Base-by-base conservation (phyloP, 1,140 invertebrate species). In the Scaptomyza graminum region DNA sequence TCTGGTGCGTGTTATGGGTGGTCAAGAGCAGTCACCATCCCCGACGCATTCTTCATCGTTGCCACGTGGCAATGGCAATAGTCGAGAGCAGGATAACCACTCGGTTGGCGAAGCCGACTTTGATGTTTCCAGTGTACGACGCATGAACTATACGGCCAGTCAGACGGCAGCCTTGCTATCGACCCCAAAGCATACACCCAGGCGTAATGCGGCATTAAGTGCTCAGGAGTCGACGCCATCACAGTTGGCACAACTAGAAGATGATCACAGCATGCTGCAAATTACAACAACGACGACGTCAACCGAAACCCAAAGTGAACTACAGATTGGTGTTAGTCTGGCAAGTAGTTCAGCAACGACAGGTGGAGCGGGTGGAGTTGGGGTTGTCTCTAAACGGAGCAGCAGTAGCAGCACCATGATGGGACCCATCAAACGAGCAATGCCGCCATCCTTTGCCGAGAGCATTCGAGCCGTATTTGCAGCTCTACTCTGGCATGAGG, bases 401-500 rank as follows among this genome's bases (percentile, higher is more conserved):
- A 16, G 43, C 18, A 72, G 34, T 65, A n/a, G 88, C 11, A 70
- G 16, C 52, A 52, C 60, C 28, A 74, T 90, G 31, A 80, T 91
- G 60, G 87, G 90, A 1, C 90, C 92, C 4, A 88, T 91, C 0
- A 97, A 97, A 90, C 94, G 96, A 78, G 97, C 97, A 0, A 94
- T 99, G 84, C 97, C 97, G 73, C 97, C 98, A 0, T 97, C 97
- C 0, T 95, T 98, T 13, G 98, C 97, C 0, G 98, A 99, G 91
- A 97, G 97, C 82, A 92, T 98, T 4, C 93, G 98, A 5, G 96
- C 97, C 0, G 96, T 99, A 0, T 99, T 99, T 92, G 98, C 98
- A 0, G 97, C 98, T 0, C 96, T 99, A 82, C 92, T 99, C 1
- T 99, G 98, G 98, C 98, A 99, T 92, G 98, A 99, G 93, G 98